These are phyloP conservation scores for Tiliqua scincoides DNA, from an alignment of 2,113 vertebrate species.

Conservation along the genomic window DNA sequence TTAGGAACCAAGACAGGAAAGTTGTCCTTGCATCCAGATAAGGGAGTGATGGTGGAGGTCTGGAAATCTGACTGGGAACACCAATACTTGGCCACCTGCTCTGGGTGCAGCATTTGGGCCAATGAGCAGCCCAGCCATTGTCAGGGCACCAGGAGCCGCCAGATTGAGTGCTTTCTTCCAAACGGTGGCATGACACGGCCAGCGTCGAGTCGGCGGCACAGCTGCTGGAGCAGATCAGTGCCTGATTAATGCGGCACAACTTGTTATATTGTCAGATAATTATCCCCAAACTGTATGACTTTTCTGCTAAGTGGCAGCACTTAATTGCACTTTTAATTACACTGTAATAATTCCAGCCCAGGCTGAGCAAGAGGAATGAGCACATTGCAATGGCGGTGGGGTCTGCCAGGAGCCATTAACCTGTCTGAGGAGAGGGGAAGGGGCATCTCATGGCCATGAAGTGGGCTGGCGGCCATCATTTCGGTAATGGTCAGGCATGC, in stretches of 20 bases:
- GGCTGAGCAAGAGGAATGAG: accelerated
- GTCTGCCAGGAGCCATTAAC: constrained; percentile 30
- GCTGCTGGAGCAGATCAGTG: constrained; percentile 66
- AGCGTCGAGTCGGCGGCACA: constrained; percentile 24
- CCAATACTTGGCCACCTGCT: accelerated
- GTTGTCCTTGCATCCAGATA: not conserved
- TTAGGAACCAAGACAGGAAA: not conserved
- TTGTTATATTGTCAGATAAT: constrained; percentile 79
- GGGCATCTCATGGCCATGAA: not conserved
- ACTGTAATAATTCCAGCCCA: constrained; percentile 44
- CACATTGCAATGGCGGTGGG: not conserved
- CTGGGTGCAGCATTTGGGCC: not conserved
- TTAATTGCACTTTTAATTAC: constrained; percentile 77
- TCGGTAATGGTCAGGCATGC: not conserved
- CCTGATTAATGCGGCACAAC: constrained; percentile 76
- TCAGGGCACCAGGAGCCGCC: not conserved
- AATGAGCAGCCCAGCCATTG: accelerated
- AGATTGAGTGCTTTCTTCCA: constrained; percentile 45
- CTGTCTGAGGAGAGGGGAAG: not conserved
- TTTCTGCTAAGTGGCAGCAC: constrained; percentile 73
- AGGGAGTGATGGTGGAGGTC: not conserved
- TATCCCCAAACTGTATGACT: constrained; percentile 76
- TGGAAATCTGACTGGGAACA: not conserved
- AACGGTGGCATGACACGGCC: constrained; percentile 31
- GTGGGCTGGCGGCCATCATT: not conserved